Evolutionary conservation across 2,888 invertebrate species (phyloP).

Genomic region (Trypoxylon attenuatum): DNA sequence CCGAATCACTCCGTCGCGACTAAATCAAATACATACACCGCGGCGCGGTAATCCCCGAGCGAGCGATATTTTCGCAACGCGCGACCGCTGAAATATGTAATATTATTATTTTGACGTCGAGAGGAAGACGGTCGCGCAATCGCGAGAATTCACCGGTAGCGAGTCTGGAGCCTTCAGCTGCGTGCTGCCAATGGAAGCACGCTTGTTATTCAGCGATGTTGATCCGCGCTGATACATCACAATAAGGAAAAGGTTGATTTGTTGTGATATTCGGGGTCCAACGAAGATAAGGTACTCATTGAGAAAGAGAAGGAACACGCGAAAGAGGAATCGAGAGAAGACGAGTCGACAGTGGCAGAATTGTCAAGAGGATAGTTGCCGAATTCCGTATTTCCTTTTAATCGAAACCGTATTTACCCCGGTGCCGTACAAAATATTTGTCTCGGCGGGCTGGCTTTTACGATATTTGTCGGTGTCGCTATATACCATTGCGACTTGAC

Average conservation of each 20-base stretch:
- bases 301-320: background rate
- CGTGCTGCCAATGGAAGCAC: background rate
- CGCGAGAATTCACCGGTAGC: background rate
- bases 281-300: background rate
- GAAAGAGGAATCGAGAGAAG: background rate
- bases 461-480: slow-evolving; percentile 21
- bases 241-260: slow-evolving; percentile 2
- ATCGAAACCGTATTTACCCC: slow-evolving; percentile 10
- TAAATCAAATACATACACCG: background rate
- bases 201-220: background rate
- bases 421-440: slow-evolving; percentile 27
- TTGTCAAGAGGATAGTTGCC: background rate
- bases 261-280: background rate
- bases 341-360: no score
- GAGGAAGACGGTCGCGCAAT: background rate
- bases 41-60: background rate
- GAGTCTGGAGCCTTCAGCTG: background rate
- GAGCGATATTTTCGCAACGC: background rate
- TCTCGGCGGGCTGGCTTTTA: slow-evolving; percentile 3
- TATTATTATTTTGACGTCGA: background rate
- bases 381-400: background rate
- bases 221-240: background rate
- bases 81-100: background rate
- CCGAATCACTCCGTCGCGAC: background rate
- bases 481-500: no score